Evolutionary conservation across 2,888 invertebrate species (phyloP).

Genomic region (Zele albiditarsus): DNA sequence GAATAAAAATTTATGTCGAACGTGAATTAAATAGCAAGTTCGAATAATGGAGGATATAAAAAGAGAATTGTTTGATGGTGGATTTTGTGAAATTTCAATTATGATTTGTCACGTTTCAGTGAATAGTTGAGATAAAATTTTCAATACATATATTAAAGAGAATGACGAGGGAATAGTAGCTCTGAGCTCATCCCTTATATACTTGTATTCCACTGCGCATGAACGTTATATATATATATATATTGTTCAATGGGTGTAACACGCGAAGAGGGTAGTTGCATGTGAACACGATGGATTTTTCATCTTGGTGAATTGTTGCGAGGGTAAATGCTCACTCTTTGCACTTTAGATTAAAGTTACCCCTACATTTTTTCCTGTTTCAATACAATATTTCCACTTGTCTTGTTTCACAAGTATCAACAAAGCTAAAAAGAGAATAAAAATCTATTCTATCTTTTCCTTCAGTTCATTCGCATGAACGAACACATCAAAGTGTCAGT

Average conservation of each 20-base stretch:
- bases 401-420: not conserved
- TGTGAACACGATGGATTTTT: not conserved
- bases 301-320: conserved; percentile 9
- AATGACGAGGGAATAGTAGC: not conserved
- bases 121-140: not conserved
- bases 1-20: too few relatives aligned
- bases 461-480: not conserved
- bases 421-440: too few relatives aligned
- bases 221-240: not conserved
- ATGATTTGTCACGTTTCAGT: conserved; percentile 1
- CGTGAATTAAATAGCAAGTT: too few relatives aligned
- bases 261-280: not conserved
- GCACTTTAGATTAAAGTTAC: not conserved
- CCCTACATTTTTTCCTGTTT: not conserved
- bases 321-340: not conserved
- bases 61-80: not conserved
- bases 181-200: not conserved
- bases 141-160: not conserved
- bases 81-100: not conserved
- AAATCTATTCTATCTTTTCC: too few relatives aligned
- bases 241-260: not conserved
- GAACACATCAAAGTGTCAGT: not conserved
- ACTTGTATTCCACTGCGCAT: not conserved
- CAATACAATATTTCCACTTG: not conserved
- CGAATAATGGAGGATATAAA: not conserved